Conservation (phyloP, 1,140 invertebrate species). For the Trachymyrmex septentrionalis region DNA sequence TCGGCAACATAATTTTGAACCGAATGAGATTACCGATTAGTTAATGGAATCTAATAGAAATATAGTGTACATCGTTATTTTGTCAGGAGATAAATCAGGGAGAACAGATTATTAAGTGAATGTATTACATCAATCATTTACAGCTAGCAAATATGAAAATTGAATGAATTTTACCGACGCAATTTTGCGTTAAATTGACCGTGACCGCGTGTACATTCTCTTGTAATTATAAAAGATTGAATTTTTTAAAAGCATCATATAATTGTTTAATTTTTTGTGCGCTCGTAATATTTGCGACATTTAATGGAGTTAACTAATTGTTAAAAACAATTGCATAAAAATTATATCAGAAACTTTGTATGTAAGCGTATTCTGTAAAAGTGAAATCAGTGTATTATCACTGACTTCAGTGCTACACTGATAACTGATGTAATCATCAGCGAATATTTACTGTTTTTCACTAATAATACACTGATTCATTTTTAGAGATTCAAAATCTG, state of each 20-base stretch:
- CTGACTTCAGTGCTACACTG: too few relatives aligned
- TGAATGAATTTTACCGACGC: slow-evolving; percentile 43
- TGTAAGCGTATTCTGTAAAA: not conserved
- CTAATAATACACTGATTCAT: too few relatives aligned
- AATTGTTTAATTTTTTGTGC: slow-evolving; percentile 17
- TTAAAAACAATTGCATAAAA: slow-evolving; percentile 11
- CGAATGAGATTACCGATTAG: slow-evolving; percentile 61
- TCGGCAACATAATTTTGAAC: slow-evolving; percentile 50
- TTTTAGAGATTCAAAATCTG: too few relatives aligned
- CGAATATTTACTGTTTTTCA: too few relatives aligned
- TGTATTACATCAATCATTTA: slow-evolving; percentile 58
- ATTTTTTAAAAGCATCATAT: slow-evolving; percentile 10
- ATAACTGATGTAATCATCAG: too few relatives aligned
- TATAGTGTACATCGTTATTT: slow-evolving; percentile 47
- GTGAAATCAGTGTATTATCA: too few relatives aligned
- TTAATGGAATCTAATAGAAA: slow-evolving; percentile 64
- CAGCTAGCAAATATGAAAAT: slow-evolving; percentile 46
- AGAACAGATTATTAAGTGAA: slow-evolving; percentile 58
- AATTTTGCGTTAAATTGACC: slow-evolving; percentile 19
- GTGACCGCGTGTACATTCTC: not conserved
- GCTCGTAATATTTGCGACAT: not conserved
- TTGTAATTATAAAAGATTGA: not conserved
- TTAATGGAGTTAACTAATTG: not conserved
- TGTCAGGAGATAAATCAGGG: slow-evolving; percentile 49
- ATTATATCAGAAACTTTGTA: not conserved